Percentiles rank a stretch among this genome's conserved stretches.
phyloP scores from a whole-genome alignment of 2,113 vertebrate species.

The Crocuta crocuta region DNA sequence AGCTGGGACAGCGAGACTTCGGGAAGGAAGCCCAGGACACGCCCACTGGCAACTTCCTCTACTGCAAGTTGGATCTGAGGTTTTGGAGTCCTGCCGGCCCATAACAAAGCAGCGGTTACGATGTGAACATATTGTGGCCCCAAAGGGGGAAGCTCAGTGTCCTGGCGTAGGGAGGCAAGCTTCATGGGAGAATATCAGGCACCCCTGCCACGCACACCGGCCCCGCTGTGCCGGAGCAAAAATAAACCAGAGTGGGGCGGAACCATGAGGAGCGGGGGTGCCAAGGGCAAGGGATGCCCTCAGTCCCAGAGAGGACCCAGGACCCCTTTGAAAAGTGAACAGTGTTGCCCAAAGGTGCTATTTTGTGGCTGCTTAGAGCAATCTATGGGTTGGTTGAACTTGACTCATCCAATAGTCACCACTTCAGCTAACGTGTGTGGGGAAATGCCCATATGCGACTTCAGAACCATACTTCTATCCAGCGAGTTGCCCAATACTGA shows the following conservation, averaged over 20 bases:
- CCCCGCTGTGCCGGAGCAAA: neutral
- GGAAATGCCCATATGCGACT: too few species aligned
- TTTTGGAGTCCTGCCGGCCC: neutral
- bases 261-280: neutral
- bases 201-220: too few species aligned
- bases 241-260: neutral
- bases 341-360: neutral
- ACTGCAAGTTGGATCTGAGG: neutral
- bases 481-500: neutral
- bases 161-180: fast-evolving
- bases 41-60: fast-evolving
- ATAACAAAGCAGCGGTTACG: too few species aligned
- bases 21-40: neutral
- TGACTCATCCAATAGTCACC: too few species aligned
- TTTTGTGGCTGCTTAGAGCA: neutral
- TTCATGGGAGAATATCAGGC: fast-evolving
- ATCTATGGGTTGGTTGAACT: neutral
- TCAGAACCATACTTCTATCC: neutral
- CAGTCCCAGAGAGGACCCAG: neutral
- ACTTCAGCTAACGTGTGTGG: fast-evolving
- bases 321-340: neutral
- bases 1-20: fast-evolving
- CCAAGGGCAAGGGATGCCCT: neutral
- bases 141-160: neutral
- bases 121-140: fast-evolving